These are phyloP conservation scores for Platygyra sinensis DNA, from an alignment of 64 coral and sea anemone genomes.

Conservation along the genomic window DNA sequence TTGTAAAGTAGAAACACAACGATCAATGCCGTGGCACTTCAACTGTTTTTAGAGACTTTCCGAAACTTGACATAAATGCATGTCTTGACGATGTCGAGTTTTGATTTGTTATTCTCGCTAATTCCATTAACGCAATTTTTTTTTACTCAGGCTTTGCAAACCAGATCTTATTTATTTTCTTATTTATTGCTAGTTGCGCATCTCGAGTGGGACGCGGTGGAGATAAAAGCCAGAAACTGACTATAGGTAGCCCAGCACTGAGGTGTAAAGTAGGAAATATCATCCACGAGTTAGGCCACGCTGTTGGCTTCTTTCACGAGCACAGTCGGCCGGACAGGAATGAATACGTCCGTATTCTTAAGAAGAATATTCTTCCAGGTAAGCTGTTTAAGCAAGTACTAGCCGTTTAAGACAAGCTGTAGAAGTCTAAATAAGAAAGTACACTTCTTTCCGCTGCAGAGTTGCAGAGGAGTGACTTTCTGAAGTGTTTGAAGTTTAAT, in stretches of 20 bases:
- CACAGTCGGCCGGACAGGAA: conserved; percentile 78
- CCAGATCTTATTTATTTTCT: too few species aligned
- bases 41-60: too few species aligned
- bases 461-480: too few species aligned
- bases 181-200: conserved; percentile 38
- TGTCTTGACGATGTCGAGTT: too few species aligned
- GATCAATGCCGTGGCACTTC: too few species aligned
- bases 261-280: conserved; percentile 84
- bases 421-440: not conserved
- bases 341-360: conserved; percentile 46
- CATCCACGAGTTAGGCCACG: conserved; percentile 81
- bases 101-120: too few species aligned
- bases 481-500: too few species aligned
- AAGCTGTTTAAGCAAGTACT: not conserved
- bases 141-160: too few species aligned
- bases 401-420: not conserved
- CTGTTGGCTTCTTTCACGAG: conserved; percentile 87
- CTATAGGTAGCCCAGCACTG: conserved; percentile 42
- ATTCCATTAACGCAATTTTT: too few species aligned
- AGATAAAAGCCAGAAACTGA: conserved; percentile 56
- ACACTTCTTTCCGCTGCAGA: not conserved
- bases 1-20: too few species aligned
- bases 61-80: too few species aligned
- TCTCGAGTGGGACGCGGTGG: conserved; percentile 72
- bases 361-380: conserved; percentile 85